phyloP scores from a whole-genome alignment of 1,140 invertebrate species.

The Papilio glaucus region DNA sequence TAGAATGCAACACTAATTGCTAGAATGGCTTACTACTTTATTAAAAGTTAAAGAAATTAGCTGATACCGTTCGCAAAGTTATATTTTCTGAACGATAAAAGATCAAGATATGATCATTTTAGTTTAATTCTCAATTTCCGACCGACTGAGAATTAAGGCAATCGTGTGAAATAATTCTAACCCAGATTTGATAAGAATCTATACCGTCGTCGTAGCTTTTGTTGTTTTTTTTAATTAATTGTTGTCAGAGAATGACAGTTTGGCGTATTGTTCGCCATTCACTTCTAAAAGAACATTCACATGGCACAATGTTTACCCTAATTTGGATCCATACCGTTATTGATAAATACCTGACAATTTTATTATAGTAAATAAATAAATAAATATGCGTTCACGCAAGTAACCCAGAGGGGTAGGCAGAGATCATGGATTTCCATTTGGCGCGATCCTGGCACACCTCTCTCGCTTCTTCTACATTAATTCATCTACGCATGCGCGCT shows the following conservation, averaged over 20 bases:
- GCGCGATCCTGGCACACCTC: no score
- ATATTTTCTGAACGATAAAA: background rate
- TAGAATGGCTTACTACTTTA: background rate
- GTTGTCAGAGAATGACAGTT: slow-evolving; percentile 11
- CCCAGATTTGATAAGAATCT: slow-evolving; percentile 45
- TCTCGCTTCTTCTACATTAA: no score
- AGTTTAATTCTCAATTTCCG: slow-evolving; percentile 10
- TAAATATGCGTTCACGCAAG: no score
- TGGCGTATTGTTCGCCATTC: slow-evolving; percentile 24
- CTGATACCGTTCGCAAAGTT: background rate
- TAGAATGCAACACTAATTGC: background rate
- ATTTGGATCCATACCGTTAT: slow-evolving; percentile 3
- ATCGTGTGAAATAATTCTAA: slow-evolving; percentile 52
- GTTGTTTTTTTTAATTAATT: slow-evolving; percentile 15
- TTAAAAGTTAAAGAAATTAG: no score
- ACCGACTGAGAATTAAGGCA: slow-evolving; percentile 43
- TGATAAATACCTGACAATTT: no score
- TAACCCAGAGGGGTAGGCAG: no score
- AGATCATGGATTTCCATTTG: no score
- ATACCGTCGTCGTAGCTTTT: slow-evolving; percentile 37
- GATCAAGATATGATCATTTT: slow-evolving; percentile 28
- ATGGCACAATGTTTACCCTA: slow-evolving; percentile 1
- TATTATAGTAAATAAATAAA: no score
- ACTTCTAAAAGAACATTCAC: slow-evolving; percentile 9
- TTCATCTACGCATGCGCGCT: no score